These are phyloP conservation scores for Autographa gamma DNA, from an alignment of 2,888 invertebrate species.

Conservation along the genomic window DNA sequence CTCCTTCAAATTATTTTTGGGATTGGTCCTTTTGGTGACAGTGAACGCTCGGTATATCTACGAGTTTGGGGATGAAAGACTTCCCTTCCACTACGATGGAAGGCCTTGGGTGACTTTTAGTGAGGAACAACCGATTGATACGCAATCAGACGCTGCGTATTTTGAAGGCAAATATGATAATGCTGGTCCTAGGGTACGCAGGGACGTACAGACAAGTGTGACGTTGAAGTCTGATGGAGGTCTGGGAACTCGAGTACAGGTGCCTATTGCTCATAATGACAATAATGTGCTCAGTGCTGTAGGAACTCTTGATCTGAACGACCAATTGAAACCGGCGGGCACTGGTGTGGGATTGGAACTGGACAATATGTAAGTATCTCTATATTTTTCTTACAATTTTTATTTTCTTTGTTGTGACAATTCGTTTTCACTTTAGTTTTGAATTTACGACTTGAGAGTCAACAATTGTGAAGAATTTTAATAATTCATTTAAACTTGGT, in stretches of 20 bases:
- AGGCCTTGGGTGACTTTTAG: not conserved
- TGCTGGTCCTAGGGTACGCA: conserved; percentile 20
- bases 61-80: not conserved
- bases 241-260: conserved; percentile 15
- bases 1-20: not conserved
- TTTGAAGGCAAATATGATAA: too few relatives aligned
- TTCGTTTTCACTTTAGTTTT: too few relatives aligned
- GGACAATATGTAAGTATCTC: conserved; percentile 23
- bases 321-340: conserved; percentile 18
- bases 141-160: not conserved
- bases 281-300: conserved; percentile 37
- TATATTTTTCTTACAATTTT: not conserved
- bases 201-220: conserved; percentile 35
- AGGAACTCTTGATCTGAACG: conserved; percentile 19
- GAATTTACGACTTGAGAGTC: not conserved
- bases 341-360: conserved; percentile 33
- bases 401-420: not conserved
- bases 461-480: not conserved
- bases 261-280: conserved; percentile 29
- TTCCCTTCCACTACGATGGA: not conserved
- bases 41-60: not conserved
- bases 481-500: too few relatives aligned
- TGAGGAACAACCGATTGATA: not conserved
- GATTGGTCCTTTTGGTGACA: not conserved
- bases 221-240: conserved; percentile 39